Base-by-base conservation (phyloP, 1,140 invertebrate genomes). In the Papilio xuthus region DNA sequence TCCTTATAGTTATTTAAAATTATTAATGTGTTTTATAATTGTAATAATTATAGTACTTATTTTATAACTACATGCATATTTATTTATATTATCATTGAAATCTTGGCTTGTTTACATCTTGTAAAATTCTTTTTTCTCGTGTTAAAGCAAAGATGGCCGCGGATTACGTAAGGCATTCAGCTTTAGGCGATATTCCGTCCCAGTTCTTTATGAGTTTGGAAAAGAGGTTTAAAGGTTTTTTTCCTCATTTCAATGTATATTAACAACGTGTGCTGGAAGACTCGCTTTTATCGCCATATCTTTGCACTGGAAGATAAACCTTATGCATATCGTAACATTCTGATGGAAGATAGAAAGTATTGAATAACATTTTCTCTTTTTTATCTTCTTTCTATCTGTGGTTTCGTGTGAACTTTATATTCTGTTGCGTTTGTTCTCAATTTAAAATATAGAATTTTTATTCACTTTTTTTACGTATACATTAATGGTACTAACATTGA, bases 131-230 rank as follows among this genome's bases (percentile, higher is more conserved):
- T 87, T 89, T 87, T 86, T 79, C 75, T 72, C 69, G 67, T 82
- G 80, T 79, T 84, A 81, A 80, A 78, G 80, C 77, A 70, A 42
- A 79, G 73, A 50, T 73, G 78, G 78, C 81, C 79, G 69, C 80
- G 79, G 82, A 85, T 86, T 88, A 85, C 82, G 84, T 82, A 85
- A 86, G 86, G 84, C 85, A 85, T 88, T 84, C 84, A 81, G 86
- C 85, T 86, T 67, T 82, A 79, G 84, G 85, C 87, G 81, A 79
- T 88, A 84, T 86, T 83, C 83, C 81, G 80, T 72, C 81, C 78
- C 80, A 78, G 70, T 80, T 85, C 80, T 83, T 84, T 85, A 72
- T 72, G 56, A 76, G 80, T 56, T 37, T 60, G 60, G 80, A 32
- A 69, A 72, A 71, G n/a, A 82, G 77, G 77, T 83, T 81, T 79